Percentiles rank a stretch among this genome's conserved stretches.
These are phyloP conservation scores for Ptychoptera albimana DNA, from an alignment of 2,888 invertebrate genomes.

Conservation along the genomic window DNA sequence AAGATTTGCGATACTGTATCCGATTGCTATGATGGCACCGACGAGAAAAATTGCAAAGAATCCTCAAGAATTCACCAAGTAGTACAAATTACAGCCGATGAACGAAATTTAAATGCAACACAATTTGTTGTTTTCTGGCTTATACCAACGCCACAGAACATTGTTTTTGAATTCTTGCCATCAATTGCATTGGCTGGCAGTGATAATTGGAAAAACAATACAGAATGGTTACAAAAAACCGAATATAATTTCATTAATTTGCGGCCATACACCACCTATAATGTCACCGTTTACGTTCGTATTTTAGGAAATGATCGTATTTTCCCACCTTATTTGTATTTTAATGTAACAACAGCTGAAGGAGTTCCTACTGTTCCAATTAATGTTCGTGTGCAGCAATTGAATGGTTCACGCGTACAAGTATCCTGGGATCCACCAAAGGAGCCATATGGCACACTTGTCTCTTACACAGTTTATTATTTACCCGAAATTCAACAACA, in stretches of 20 bases:
- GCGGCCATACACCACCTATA: constrained; percentile 57
- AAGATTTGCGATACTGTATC: constrained; percentile 48
- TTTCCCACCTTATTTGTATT: constrained; percentile 47
- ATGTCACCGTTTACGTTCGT: constrained; percentile 59
- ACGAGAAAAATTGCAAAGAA: constrained; percentile 50
- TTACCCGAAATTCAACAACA: constrained; percentile 39
- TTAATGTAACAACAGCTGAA: constrained; percentile 47
- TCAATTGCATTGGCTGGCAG: constrained; percentile 37
- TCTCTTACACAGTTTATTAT: constrained; percentile 45
- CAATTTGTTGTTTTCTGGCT: constrained; percentile 50
- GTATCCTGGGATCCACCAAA: constrained; percentile 54
- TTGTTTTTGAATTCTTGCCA: constrained; percentile 46
- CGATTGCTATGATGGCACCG: constrained; percentile 59
- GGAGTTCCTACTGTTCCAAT: constrained; percentile 55
- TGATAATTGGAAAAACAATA: constrained; percentile 39
- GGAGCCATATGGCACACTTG: constrained; percentile 44
- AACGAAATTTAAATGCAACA: constrained; percentile 42
- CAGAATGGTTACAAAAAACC: constrained; percentile 43
- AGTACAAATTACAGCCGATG: constrained; percentile 46
- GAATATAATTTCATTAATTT: constrained; percentile 44
- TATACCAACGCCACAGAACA: constrained; percentile 23
- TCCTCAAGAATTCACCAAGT: constrained; percentile 34
- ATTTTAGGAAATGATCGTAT: constrained; percentile 30
- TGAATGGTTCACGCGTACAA: constrained; percentile 45
- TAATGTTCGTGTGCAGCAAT: constrained; percentile 45